Evolutionary conservation across 2,888 invertebrate species (phyloP).

Genomic region (Microctonus aethiopoides): DNA sequence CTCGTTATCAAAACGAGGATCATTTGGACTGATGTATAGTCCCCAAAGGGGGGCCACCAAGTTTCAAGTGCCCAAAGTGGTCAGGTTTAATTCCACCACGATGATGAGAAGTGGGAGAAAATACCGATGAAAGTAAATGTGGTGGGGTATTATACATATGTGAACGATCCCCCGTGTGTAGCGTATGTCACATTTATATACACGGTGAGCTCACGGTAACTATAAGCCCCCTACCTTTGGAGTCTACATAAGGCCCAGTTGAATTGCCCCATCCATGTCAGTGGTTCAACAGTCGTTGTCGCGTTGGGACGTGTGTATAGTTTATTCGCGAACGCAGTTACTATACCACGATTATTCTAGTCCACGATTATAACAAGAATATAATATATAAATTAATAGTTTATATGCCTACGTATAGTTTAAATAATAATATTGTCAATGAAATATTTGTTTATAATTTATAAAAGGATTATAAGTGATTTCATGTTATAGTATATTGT

Average conservation of each 20-base stretch:
- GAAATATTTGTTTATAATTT: background rate
- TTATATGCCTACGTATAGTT: background rate
- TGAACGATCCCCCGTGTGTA: slow-evolving; percentile 27
- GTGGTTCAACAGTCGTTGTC: slow-evolving; percentile 58
- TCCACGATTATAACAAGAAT: slow-evolving; percentile 32
- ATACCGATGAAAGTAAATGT: slow-evolving; percentile 24
- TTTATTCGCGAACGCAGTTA: slow-evolving; percentile 42
- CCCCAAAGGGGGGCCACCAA: slow-evolving; percentile 6
- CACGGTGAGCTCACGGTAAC: slow-evolving; percentile 9
- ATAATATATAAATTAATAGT: slow-evolving; percentile 30
- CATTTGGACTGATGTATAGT: background rate
- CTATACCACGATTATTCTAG: slow-evolving; percentile 44
- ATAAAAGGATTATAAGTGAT: slow-evolving; percentile 3
- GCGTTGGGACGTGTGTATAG: slow-evolving; percentile 39
- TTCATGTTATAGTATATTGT: slow-evolving; percentile 6
- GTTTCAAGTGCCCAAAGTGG: slow-evolving; percentile 36
- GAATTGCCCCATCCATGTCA: slow-evolving; percentile 55
- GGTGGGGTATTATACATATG: slow-evolving; percentile 37
- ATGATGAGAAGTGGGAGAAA: slow-evolving; percentile 28
- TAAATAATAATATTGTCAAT: background rate
- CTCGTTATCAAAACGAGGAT: slow-evolving; percentile 20
- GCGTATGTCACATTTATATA: background rate
- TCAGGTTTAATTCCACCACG: slow-evolving; percentile 44
- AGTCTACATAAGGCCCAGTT: slow-evolving; percentile 63
- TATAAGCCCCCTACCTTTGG: slow-evolving; percentile 43